Percentiles rank a stretch among this genome's conserved stretches.
phyloP scores from a whole-genome alignment of 2,888 invertebrate species.

The Leptarthrus brevirostris region DNA sequence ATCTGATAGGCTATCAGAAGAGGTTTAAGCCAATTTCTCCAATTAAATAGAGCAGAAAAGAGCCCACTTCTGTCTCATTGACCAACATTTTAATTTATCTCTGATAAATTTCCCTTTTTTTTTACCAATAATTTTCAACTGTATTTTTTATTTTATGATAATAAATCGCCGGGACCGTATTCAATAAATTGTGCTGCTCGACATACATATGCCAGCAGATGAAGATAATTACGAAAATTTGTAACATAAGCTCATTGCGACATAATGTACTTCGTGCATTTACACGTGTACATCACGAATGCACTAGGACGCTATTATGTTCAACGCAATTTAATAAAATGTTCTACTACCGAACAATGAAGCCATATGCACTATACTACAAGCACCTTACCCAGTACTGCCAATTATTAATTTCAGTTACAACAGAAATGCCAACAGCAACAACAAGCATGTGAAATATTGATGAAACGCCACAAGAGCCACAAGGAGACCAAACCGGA shows the following conservation, averaged over 20 bases:
- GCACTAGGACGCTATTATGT: not conserved
- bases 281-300: not conserved
- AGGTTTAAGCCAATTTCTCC: slow-evolving; percentile 21
- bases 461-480: not conserved
- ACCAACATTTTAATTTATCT: slow-evolving; percentile 17
- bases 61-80: slow-evolving; percentile 26
- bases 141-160: slow-evolving; percentile 29
- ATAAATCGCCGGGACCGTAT: slow-evolving; percentile 23
- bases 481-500: not conserved
- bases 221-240: slow-evolving; percentile 40
- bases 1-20: slow-evolving; percentile 15
- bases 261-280: slow-evolving; percentile 8
- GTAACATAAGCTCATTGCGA: not conserved
- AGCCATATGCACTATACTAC: slow-evolving; percentile 4
- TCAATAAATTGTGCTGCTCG: slow-evolving; percentile 22
- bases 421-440: slow-evolving; percentile 30
- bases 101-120: slow-evolving; percentile 12
- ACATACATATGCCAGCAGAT: slow-evolving; percentile 22
- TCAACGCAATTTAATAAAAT: slow-evolving; percentile 12
- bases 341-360: slow-evolving; percentile 14
- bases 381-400: slow-evolving; percentile 26
- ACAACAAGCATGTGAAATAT: not conserved
- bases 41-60: slow-evolving; percentile 30
- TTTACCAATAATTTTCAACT: slow-evolving; percentile 37
- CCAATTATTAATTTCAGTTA: slow-evolving; percentile 35